A percentile compares a stretch with the other conserved stretches of the same genome.
Evolutionary conservation across 2,797 vertebrate species (phyloP).

Genomic region (Epinephelus awoara): DNA sequence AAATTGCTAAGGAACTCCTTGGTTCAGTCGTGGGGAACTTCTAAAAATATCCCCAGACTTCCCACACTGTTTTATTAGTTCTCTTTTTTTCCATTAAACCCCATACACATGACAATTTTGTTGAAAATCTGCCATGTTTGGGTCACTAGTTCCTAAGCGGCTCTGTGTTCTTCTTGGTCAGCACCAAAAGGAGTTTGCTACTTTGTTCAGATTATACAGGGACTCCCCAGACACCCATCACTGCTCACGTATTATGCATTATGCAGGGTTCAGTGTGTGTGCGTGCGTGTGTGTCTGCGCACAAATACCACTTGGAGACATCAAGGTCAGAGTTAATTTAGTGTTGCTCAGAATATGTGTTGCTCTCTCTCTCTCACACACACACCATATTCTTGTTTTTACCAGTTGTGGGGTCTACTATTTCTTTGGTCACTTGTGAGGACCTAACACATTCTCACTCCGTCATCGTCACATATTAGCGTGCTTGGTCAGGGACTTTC

Average conservation of each 20-base stretch:
- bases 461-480: too few species aligned
- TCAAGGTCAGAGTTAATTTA: conserved; percentile 63
- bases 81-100: conserved; percentile 16
- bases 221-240: conserved; percentile 34
- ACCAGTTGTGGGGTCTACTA: too few species aligned
- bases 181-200: conserved; percentile 28
- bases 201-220: conserved; percentile 48
- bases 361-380: background rate
- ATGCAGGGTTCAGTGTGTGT: conserved; percentile 32
- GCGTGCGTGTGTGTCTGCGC: conserved; percentile 8
- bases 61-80: conserved; percentile 19
- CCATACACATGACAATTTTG: background rate
- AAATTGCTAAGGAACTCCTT: conserved; percentile 34
- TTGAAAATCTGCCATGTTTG: conserved; percentile 19
- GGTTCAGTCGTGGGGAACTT: conserved; percentile 27
- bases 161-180: conserved; percentile 43
- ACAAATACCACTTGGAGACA: conserved; percentile 33
- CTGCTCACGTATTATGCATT: conserved; percentile 45
- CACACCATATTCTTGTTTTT: background rate
- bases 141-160: conserved; percentile 1
- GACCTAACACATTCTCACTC: background rate
- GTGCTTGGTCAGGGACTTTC: too few species aligned
- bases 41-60: conserved; percentile 36
- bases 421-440: background rate
- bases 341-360: background rate